Evolutionary conservation across 2,797 vertebrate species (phyloP), one percentile per base, ranked within the genome.

Genomic region (Ctenosaura bakeri): DNA sequence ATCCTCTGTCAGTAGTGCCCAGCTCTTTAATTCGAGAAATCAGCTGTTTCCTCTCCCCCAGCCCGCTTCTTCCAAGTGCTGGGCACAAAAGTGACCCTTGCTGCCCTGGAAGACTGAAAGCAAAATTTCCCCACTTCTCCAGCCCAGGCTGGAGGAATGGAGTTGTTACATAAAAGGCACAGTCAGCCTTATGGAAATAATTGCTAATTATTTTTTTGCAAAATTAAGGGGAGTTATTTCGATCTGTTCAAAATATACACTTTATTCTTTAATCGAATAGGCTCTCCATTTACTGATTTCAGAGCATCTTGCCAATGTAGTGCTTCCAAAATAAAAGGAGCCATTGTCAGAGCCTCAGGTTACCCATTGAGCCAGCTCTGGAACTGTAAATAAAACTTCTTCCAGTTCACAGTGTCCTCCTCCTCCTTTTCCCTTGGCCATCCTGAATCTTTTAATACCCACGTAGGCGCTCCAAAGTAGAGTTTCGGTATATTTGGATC

Each of bases 341-440:
- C 69, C 16, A 76, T 71, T 35, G 77, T 64, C 38, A 56, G 20
- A 83, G 52, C n/a, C 56, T 86, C 3, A 50, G 32, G 59, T 50
- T 82, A 64, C 42, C 18, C 42, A 24, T n/a, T 52, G n/a, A 62
- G 81, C 38, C 38, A 52, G 12, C 18, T 35, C 22, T 59, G 42
- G 29, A 82, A 56, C 59, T 56, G 32, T 64, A 86, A 86, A 46
- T 71, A 89, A 82, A 89, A 73, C 78, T 76, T 26, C 69, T n/a
- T 64, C 85, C 79, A 83, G 59, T 26, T 32, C 26, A 83, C 26
- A 83, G n/a, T 42, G 5, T 12, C 66, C 29, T 4, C 46, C 50
- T 56, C 88, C 62, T 29, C 32, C 42, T 83, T 46, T 83, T 83
- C 38, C 4, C 13, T 79, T 77, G 50, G 71, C 85, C 29, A 29